Base-by-base conservation (phyloP, 1,140 invertebrate species). In the Drosophila burlai region DNA sequence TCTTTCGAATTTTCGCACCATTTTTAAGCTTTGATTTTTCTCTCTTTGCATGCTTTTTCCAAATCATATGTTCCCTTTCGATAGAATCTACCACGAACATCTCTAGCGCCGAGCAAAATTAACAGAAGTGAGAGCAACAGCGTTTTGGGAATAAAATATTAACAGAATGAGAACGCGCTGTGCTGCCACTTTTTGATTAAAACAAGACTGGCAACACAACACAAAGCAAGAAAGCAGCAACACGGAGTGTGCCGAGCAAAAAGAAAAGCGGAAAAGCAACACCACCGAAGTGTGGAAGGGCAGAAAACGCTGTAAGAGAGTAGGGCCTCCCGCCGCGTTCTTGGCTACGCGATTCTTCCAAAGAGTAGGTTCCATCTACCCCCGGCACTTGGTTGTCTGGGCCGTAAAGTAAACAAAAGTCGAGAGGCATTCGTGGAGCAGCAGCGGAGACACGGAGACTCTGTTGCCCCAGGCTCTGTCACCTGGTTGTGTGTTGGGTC, bases 401-500 rank as follows among this genome's bases (percentile, higher is more conserved):
- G 54, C 29, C 40, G 29, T 29, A 62, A 24, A 63, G 21, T 62
- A 24, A 46, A 66, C 29, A 45, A 34, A n/a, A 26, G 7, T 26
- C 29, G n/a, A n/a, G 46, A n/a, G 16, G 49, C 29, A 13, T 54
- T 21, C 26, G 49, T 29, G 26, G 47, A 50, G 59, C 18, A 13
- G 42, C 42, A 36, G 34, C 47, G 13, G 52, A 55, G 34, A 55
- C 52, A 31, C 31, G 29, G 29, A 31, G 31, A 31, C 31, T 73
- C 31, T 73, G 69, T 73, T 72, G 69, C 45, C 69, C 68, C 69
- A 72, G 69, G 68, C 67, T 52, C 69, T 43, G 55, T 71, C 63
- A 71, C 67, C 67, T 68, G 67, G 67, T 42, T 66, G 43, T 34
- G 46, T 49, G 46, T 49, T 49, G 46, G 36, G 29, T 26, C 40